These are phyloP conservation scores for Myotis daubentonii DNA, from an alignment of 2,797 vertebrate genomes.

Conservation along the genomic window DNA sequence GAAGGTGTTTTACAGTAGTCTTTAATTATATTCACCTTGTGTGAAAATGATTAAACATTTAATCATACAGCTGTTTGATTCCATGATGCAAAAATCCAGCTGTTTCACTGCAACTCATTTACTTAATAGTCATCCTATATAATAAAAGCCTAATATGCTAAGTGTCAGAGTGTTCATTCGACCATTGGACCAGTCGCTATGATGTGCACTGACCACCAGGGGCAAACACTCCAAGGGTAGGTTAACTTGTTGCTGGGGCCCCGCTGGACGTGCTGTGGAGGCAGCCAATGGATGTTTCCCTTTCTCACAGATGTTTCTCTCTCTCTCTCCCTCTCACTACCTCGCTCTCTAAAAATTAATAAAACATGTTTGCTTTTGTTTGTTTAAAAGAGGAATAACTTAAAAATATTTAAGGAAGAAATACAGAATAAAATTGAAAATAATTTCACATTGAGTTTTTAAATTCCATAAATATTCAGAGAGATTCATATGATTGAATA, in stretches of 20 bases:
- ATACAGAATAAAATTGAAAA: conserved; percentile 32
- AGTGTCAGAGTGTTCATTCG: too few species aligned
- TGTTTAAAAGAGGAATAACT: not conserved
- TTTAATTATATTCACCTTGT: not conserved
- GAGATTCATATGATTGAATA: conserved; percentile 63
- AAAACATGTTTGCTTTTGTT: not conserved
- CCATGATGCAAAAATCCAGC: not conserved
- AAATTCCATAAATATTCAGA: conserved; percentile 30
- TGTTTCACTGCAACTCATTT: not conserved
- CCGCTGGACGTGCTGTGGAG: not conserved
- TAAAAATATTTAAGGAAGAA: not conserved
- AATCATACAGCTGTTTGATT: not conserved
- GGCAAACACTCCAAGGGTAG: too few species aligned
- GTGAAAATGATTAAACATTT: not conserved
- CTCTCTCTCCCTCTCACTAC: not conserved
- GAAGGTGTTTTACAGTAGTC: not conserved
- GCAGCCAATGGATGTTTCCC: not conserved
- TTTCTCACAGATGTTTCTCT: not conserved
- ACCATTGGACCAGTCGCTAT: too few species aligned
- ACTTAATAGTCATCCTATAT: not conserved
- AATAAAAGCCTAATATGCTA: too few species aligned
- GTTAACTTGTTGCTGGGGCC: too few species aligned
- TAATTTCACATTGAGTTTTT: not conserved
- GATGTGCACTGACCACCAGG: too few species aligned
- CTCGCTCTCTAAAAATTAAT: not conserved